A percentile compares a stretch with the other conserved stretches of the same genome.
Conservation (phyloP, 2,888 invertebrate genomes). For the Terebella lapidaria region DNA sequence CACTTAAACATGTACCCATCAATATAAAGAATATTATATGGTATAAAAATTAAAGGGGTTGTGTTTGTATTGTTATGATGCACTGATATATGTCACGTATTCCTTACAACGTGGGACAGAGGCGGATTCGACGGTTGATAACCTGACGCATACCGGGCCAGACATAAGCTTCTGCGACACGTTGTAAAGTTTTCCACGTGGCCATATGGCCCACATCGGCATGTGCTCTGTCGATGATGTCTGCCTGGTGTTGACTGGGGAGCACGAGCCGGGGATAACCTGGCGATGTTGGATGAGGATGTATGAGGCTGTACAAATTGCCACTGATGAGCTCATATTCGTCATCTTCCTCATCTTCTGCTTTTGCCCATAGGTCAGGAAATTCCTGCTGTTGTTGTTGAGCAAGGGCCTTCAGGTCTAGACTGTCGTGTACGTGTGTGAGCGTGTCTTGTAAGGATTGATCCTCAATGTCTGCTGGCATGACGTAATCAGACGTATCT, state of each 20-base stretch:
- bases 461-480: neutral
- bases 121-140: neutral
- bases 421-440: neutral
- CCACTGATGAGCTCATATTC: neutral
- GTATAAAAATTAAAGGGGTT: too few species aligned
- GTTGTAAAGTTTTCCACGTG: neutral
- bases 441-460: neutral
- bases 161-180: neutral
- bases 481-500: neutral
- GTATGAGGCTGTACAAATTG: neutral
- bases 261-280: neutral
- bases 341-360: neutral
- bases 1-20: too few species aligned
- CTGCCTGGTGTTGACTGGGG: neutral
- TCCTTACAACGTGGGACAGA: neutral
- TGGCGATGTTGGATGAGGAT: neutral
- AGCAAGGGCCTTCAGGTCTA: too few species aligned
- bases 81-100: too few species aligned
- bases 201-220: neutral
- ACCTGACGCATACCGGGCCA: neutral
- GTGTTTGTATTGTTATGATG: too few species aligned
- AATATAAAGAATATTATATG: too few species aligned
- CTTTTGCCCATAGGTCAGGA: too few species aligned
- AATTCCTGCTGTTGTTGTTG: neutral
- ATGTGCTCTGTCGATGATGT: neutral